Conservation (phyloP, 2,797 vertebrate species). For the Pteropus rufus region DNA sequence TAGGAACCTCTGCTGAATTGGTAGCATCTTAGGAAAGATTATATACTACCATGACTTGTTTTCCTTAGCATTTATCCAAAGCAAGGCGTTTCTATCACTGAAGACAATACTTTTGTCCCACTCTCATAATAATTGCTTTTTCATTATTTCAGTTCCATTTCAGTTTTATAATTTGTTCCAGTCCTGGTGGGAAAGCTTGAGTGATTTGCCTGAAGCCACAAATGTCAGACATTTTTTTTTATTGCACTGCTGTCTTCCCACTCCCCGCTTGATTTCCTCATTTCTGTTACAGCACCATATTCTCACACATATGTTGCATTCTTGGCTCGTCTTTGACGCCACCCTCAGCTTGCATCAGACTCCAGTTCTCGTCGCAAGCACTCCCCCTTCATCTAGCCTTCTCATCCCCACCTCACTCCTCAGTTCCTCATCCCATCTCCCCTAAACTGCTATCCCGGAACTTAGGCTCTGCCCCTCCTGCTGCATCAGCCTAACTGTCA, state of each 20-base stretch:
- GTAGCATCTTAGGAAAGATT: not conserved
- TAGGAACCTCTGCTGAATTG: not conserved
- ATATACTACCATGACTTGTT: not conserved
- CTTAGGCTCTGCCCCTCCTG: not conserved
- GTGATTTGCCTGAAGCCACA: not conserved
- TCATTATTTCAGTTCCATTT: not conserved
- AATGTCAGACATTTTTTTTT: not conserved
- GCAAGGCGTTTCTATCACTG: not conserved
- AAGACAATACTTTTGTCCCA: not conserved
- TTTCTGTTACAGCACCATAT: not conserved
- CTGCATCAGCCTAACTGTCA: not conserved
- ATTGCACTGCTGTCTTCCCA: not conserved
- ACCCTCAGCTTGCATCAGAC: not conserved
- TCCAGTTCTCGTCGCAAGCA: not conserved
- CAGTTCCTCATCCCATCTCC: not conserved
- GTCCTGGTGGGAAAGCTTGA: not conserved
- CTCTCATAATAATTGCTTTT: conserved; percentile 14
- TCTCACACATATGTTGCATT: not conserved
- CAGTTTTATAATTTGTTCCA: not conserved
- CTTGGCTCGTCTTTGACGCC: not conserved
- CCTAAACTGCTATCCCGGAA: not conserved
- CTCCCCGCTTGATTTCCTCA: not conserved
- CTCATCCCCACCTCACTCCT: not conserved
- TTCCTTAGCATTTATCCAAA: conserved; percentile 30
- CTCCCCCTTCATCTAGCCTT: not conserved